Evolutionary conservation across 2,797 vertebrate genomes (phyloP).

Genomic region (Eleutherodactylus coqui): DNA sequence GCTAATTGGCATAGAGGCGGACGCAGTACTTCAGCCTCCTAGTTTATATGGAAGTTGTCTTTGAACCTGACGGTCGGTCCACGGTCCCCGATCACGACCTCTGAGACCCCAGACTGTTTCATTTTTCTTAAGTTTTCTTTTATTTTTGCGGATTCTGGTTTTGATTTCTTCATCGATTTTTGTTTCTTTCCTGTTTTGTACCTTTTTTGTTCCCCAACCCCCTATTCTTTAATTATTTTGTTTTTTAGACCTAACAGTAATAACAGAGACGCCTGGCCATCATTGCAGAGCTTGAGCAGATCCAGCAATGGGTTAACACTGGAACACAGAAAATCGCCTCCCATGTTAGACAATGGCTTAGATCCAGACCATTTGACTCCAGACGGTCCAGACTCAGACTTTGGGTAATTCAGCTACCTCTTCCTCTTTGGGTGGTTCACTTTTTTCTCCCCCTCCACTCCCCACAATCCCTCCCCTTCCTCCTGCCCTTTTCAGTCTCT

Average conservation of each 20-base stretch:
- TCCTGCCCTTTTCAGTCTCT: no score
- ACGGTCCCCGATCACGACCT: neutral
- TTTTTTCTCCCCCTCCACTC: no score
- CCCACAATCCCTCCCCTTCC: neutral
- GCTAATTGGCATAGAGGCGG: no score
- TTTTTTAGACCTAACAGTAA: slow-evolving; percentile 87
- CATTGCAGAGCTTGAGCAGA: slow-evolving; percentile 88
- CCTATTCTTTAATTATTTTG: neutral
- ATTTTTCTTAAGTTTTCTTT: neutral
- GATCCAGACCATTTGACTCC: slow-evolving; percentile 88
- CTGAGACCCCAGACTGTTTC: rapidly evolving
- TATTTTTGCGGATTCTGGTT: slow-evolving; percentile 49
- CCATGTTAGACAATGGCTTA: slow-evolving; percentile 80
- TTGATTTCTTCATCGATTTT: slow-evolving; percentile 70
- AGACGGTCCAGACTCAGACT: slow-evolving; percentile 86
- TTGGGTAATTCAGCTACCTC: slow-evolving; percentile 81
- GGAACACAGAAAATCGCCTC: slow-evolving; percentile 87
- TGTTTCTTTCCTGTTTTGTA: slow-evolving; percentile 62
- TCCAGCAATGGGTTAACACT: slow-evolving; percentile 85
- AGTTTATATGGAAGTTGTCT: neutral
- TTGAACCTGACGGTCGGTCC: neutral
- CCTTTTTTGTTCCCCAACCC: slow-evolving; percentile 67
- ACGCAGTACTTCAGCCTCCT: neutral
- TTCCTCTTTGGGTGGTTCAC: slow-evolving; percentile 74
- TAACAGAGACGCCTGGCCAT: slow-evolving; percentile 93